phyloP scores from a whole-genome alignment of 2,797 vertebrate genomes.

The Danio albolineatus region DNA sequence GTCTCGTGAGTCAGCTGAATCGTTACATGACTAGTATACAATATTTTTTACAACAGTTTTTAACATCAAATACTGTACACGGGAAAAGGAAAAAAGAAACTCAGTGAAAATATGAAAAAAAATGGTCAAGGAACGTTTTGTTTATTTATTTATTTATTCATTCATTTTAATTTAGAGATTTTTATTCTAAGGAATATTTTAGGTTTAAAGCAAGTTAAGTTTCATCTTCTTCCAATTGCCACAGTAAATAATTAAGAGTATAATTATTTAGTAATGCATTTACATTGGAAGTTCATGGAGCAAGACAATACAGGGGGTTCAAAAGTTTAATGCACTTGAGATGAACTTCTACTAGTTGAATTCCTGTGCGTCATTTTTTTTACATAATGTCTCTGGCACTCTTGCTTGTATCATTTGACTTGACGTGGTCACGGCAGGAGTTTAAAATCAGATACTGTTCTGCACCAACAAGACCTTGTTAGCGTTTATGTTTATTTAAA shows the following conservation, averaged over 20 bases:
- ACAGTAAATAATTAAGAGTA: background rate
- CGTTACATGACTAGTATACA: too few relatives aligned
- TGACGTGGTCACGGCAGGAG: background rate
- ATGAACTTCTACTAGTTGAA: background rate
- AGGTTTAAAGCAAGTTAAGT: background rate
- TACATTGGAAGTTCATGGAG: too few relatives aligned
- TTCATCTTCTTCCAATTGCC: background rate
- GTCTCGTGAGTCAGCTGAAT: too few relatives aligned
- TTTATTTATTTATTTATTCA: too few relatives aligned
- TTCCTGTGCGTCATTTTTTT: too few relatives aligned
- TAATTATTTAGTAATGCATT: background rate
- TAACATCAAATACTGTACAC: too few relatives aligned
- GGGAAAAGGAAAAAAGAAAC: too few relatives aligned
- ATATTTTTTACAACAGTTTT: too few relatives aligned
- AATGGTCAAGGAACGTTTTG: too few relatives aligned
- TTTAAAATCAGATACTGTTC: background rate
- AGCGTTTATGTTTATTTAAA: constrained; percentile 26
- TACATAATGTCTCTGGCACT: background rate
- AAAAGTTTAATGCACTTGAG: background rate
- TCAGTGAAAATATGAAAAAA: too few relatives aligned
- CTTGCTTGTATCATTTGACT: background rate
- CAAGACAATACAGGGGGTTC: too few relatives aligned
- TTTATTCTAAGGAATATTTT: background rate
- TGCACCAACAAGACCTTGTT: background rate
- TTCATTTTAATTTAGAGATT: too few relatives aligned